Percentiles rank a stretch among this genome's conserved stretches.
Evolutionary conservation across 2,888 invertebrate species (phyloP).

Genomic region (Odontothrips loti): DNA sequence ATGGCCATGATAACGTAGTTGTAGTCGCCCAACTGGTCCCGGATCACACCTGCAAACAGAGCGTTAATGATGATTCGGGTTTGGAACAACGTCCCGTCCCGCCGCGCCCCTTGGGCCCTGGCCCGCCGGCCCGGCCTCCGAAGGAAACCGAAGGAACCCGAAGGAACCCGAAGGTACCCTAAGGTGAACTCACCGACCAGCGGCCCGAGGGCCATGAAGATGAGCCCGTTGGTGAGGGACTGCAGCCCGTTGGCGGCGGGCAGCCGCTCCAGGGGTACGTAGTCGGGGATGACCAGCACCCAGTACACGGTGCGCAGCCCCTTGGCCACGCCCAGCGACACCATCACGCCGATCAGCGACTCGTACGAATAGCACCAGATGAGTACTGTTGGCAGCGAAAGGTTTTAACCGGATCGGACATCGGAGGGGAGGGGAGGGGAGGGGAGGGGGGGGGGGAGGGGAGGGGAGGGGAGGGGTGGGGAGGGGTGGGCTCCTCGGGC

Average conservation of each 20-base stretch:
- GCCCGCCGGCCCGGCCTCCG: no score
- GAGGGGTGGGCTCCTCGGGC: background rate
- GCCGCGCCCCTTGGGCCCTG: no score
- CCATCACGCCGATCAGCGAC: constrained; percentile 51
- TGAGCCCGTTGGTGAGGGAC: constrained; percentile 62
- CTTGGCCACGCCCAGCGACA: constrained; percentile 62
- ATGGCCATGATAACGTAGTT: constrained; percentile 56
- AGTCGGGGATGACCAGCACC: constrained; percentile 62
- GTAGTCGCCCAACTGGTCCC: constrained; percentile 60
- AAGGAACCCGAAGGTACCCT: no score
- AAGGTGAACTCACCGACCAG: constrained; percentile 54
- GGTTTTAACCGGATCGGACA: no score
- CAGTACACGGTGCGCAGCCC: constrained; percentile 66
- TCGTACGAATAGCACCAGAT: constrained; percentile 45
- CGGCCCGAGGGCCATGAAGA: constrained; percentile 58
- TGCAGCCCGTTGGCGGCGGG: constrained; percentile 66
- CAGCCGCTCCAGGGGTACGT: constrained; percentile 62
- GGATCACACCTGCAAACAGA: constrained; percentile 53
- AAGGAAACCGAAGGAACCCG: background rate
- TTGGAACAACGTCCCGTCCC: no score
- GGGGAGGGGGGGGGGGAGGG: background rate
- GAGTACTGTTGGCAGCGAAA: constrained; percentile 46
- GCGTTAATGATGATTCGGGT: background rate
- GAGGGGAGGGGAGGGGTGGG: background rate
- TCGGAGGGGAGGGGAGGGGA: background rate